Conservation (phyloP, 2,113 vertebrate species). For the Apaloderma vittatum region DNA sequence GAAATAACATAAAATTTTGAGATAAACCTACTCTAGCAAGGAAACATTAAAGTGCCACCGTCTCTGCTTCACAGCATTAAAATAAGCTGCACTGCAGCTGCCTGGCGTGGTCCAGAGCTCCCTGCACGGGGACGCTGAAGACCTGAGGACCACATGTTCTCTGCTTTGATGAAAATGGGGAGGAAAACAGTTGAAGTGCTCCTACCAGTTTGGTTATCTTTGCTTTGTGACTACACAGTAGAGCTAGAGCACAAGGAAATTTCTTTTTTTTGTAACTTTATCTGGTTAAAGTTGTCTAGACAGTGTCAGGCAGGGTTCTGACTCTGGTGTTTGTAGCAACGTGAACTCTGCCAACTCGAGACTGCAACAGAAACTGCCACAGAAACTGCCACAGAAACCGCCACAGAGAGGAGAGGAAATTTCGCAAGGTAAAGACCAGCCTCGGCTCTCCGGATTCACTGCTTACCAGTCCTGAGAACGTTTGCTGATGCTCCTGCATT, state of each 20-base stretch:
- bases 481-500: neutral
- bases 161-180: neutral
- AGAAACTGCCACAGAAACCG: too few species aligned
- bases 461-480: neutral
- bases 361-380: too few species aligned
- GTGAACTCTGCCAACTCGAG: neutral
- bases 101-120: neutral
- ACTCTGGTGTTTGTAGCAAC: neutral
- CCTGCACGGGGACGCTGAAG: neutral
- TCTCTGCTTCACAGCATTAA: neutral
- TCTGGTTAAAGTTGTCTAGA: neutral
- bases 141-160: neutral
- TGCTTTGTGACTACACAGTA: neutral
- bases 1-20: constrained; percentile 56
- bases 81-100: neutral
- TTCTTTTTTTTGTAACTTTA: neutral
- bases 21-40: constrained; percentile 28
- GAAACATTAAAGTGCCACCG: neutral
- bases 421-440: neutral
- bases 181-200: neutral
- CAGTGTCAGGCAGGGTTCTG: neutral
- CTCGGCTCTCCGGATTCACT: neutral
- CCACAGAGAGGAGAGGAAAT: neutral
- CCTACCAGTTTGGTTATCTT: neutral
- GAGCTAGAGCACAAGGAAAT: neutral